Base-by-base conservation (phyloP, 2,113 vertebrate genomes). In the Varanus salvator region DNA sequence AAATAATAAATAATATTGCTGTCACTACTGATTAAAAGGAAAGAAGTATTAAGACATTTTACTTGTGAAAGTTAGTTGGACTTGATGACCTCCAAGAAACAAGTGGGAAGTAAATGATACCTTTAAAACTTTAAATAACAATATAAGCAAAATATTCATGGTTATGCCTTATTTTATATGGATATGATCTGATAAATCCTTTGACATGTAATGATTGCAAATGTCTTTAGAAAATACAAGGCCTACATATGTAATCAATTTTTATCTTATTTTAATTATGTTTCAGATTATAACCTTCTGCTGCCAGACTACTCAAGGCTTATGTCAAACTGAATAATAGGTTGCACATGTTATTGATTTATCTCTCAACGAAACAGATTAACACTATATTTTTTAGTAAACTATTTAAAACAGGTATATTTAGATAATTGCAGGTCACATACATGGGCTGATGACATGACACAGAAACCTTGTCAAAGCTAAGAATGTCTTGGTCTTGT, bases 241-340 rank as follows among this genome's bases (percentile, higher is more conserved):
- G 87, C 0, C 0, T 34, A 90, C 69, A 90, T 89, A 90, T 1
- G 75, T 88, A 94, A 95, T 95, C 92, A 92, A 93, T 95, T 94
- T 87, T 95, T 92, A 71, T 88, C 74, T 92, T 90, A 84, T 88
- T 93, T 96, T 95, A 95, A 95, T 96, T 95, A 93, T 82, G 90
- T 91, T 95, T 94, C 87, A 84, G 66, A 86, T 87, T 89, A 89
- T 92, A 95, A 91, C 94, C 93, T 94, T 96, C 90, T 89, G 71
- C 90, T 95, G 93, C 90, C 91, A 93, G 84, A 69, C 78, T 92
- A 60, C 64, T 95, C 90, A 95, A 93, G 91, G 94, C 69, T 92
- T 81, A 80, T 94, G 93, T 87, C 92, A 96, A 85, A 86, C 88
- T 92, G 92, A 95, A 93, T 92, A 96, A 96, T 92, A 90, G 81